Percentiles rank a stretch among this genome's conserved stretches.
phyloP scores from a whole-genome alignment of 1,140 invertebrate genomes.

The Bicyclus anynana region DNA sequence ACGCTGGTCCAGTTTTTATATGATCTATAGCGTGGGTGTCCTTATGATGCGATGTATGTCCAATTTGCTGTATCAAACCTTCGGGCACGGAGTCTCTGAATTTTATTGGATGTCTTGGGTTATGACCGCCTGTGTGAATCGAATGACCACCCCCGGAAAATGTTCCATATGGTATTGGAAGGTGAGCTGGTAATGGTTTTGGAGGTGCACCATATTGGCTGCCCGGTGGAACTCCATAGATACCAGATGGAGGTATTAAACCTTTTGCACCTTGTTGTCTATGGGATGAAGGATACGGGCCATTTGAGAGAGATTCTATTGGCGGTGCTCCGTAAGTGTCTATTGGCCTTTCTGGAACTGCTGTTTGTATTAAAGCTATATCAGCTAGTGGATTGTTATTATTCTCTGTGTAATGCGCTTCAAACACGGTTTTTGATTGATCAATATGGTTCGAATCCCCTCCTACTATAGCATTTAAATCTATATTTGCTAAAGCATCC shows the following conservation, averaged over 20 bases:
- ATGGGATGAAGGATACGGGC: conserved; percentile 72
- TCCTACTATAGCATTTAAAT: conserved; percentile 69
- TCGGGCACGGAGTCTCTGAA: conserved; percentile 84
- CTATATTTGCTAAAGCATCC: conserved; percentile 67
- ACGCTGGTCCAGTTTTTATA: conserved; percentile 72
- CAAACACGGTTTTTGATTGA: conserved; percentile 73
- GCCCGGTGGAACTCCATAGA: conserved; percentile 77
- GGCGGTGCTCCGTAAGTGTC: conserved; percentile 76
- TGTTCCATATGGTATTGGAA: conserved; percentile 66
- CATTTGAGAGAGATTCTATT: conserved; percentile 65
- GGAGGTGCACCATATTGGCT: conserved; percentile 78
- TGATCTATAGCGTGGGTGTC: conserved; percentile 68
- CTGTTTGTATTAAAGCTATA: conserved; percentile 32
- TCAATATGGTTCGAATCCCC: conserved; percentile 70
- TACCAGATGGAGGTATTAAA: conserved; percentile 75
- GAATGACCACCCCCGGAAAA: conserved; percentile 66
- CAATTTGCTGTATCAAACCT: conserved; percentile 81
- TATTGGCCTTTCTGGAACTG: conserved; percentile 40
- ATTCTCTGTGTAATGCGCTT: conserved; percentile 72
- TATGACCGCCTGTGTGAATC: conserved; percentile 59
- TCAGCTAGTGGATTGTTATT: conserved; percentile 34
- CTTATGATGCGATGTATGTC: conserved; percentile 77
- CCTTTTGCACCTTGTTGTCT: conserved; percentile 74
- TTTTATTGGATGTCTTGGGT: conserved; percentile 79
- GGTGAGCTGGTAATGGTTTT: conserved; percentile 59